Evolutionary conservation across 2,888 invertebrate genomes (phyloP), one percentile per base, ranked within the genome.

Genomic region (Halocaridina rubra): DNA sequence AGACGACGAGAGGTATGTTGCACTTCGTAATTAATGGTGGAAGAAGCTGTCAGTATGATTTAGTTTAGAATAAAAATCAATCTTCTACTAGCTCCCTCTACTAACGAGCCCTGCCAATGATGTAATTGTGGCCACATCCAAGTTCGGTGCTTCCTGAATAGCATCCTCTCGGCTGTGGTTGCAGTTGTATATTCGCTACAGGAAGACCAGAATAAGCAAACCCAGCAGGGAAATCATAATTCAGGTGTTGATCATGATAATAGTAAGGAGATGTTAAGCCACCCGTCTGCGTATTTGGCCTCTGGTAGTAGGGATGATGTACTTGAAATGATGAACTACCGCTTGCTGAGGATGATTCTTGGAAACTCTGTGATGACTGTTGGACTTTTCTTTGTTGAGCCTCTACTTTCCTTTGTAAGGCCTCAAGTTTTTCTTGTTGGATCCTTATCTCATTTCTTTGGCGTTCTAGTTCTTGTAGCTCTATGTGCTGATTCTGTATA

Each of bases 141-240:
- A 53, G 53, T 53, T 53, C 53, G 3, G 16, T 53, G 53, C 53
- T 53, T n/a, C 53, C 53, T 2, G 53, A 19, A 19, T 53, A 53
- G 53, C 53, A 53, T 4, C 53, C 53, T 4, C 53, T 27, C 8
- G 13, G 27, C 69, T 30, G 69, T 24, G 29, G 22, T 16, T 27
- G 27, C 24, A 0, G 67, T 30, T n/a, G 69, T 13, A 30, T 19
- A 2, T 3, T 53, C 16, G 53, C 19, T 19, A 53, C 53, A 2
- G 27, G 82, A 22, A 82, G 39, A 3, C 82, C 82, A 19, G 72
- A 16, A 67, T 80, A 87, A 13, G 87, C 87, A 71, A 87, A 87
- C 0, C 87, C 87, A 39, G 87, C 87, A 2, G 87, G 87, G 67
- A 87, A 87, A 53, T 85, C 87, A 46, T 80, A 87, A 57, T 85